Conservation (phyloP, 2,888 invertebrate genomes). For the Nebria salina region DNA sequence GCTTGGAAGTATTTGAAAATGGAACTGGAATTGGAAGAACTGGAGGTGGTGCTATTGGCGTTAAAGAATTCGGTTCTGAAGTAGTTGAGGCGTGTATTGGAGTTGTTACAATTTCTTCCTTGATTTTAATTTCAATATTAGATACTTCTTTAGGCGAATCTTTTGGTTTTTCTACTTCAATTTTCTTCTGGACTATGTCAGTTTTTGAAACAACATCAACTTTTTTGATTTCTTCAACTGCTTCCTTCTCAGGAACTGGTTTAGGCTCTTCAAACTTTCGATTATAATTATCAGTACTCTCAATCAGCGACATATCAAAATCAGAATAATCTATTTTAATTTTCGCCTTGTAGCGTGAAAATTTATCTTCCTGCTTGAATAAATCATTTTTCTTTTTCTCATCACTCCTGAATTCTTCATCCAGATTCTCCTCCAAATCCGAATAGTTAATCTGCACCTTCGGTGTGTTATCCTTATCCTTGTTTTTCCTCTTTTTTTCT, state of each 20-base stretch:
- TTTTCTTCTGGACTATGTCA: constrained; percentile 10
- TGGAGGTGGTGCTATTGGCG: constrained; percentile 34
- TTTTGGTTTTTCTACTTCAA: constrained; percentile 53
- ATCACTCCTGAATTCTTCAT: constrained; percentile 32
- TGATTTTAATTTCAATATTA: neutral
- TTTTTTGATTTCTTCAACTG: constrained; percentile 18
- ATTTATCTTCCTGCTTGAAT: neutral
- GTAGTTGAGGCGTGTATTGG: neutral
- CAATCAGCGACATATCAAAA: constrained; percentile 39
- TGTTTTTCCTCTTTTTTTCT: constrained; percentile 35
- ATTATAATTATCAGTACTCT: constrained; percentile 32
- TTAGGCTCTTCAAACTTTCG: constrained; percentile 19
- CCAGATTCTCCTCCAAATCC: constrained; percentile 37
- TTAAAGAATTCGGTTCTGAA: constrained; percentile 7
- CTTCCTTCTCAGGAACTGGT: neutral
- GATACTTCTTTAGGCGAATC: constrained; percentile 2
- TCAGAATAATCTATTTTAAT: constrained; percentile 46
- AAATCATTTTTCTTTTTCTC: constrained; percentile 20
- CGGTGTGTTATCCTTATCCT: constrained; percentile 29
- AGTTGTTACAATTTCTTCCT: neutral
- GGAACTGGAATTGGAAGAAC: constrained; percentile 28
- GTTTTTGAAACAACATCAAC: neutral
- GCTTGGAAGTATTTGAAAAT: neutral
- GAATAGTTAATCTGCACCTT: constrained; percentile 38
- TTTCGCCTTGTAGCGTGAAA: constrained; percentile 19